phyloP scores from a whole-genome alignment of 1,140 invertebrate genomes.

The Lysiphlebus fabarum region DNA sequence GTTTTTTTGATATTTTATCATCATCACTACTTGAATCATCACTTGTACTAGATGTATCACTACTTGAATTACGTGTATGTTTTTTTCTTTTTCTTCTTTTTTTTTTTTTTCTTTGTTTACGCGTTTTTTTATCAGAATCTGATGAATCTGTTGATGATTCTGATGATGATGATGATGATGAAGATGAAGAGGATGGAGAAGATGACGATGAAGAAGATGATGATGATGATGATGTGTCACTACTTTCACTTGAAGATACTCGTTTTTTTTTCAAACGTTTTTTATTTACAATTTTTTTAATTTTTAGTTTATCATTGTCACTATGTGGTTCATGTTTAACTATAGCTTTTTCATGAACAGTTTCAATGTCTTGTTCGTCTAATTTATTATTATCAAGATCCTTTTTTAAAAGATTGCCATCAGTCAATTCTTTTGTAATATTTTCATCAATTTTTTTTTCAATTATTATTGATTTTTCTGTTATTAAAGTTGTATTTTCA shows the following conservation, averaged over 20 bases:
- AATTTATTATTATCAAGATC: background rate
- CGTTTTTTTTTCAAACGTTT: constrained; percentile 33
- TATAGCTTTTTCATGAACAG: background rate
- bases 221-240: constrained; percentile 30
- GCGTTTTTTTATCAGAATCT: constrained; percentile 37
- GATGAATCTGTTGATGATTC: constrained; percentile 27
- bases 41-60: constrained; percentile 14
- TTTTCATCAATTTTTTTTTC: constrained; percentile 1
- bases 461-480: background rate
- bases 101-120: constrained; percentile 18
- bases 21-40: constrained; percentile 20
- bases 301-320: constrained; percentile 33
- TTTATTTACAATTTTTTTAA: constrained; percentile 29
- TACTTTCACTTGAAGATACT: constrained; percentile 32
- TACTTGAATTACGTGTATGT: constrained; percentile 6
- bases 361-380: background rate
- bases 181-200: too few species aligned
- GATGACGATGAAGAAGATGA: too few species aligned
- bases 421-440: background rate
- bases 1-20: constrained; percentile 1
- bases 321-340: constrained; percentile 41
- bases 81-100: constrained; percentile 15
- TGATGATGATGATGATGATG: too few species aligned
- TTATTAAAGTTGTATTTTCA: background rate
- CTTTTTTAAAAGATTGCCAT: background rate